Evolutionary conservation across 2,797 vertebrate species (phyloP), one percentile per base, ranked within the genome.

Genomic region (Sebastes miniatus): DNA sequence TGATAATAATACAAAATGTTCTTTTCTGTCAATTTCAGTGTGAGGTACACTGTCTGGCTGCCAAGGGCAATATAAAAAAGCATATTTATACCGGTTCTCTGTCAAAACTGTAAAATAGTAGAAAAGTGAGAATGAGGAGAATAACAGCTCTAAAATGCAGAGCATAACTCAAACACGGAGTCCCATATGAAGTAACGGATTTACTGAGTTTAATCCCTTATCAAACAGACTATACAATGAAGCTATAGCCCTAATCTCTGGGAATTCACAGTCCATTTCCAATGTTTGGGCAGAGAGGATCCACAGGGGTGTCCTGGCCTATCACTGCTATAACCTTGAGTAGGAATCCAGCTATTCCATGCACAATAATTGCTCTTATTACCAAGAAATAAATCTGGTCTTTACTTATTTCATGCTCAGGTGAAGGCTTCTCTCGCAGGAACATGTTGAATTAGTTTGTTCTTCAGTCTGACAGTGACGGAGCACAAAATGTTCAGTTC

Each of bases 201-300:
- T 95, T 94, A 85, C 83, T 67, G 39, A 90, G 56, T 87, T 95
- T 95, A 95, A 96, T 95, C 94, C 93, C 87, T 95, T 90, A 90
- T 95, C 93, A 95, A 95, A 96, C 93, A 95, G 83, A 89, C 91
- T 91, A 89, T 91, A 95, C 76, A 88, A 85, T 86, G 83, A 93
- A 91, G 86, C 91, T 83, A 73, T 50, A 74, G 69, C 69, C 84
- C 70, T 94, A 94, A 95, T 95, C 94, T 93, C 61, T 12, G 63
- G 86, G 87, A 93, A 92, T 95, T 92, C 90, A 89, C 77, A 78
- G 91, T 87, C 87, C 75, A 89, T 90, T 93, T 90, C 82, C 86
- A 87, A 72, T 93, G 91, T 93, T 93, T 93, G 91, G 83, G 76
- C 82, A 93, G 76, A 88, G 85, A 62, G 80, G 84, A 92, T 92